Conservation (phyloP, 2,888 invertebrate genomes). For the Ochlodes sylvanus region DNA sequence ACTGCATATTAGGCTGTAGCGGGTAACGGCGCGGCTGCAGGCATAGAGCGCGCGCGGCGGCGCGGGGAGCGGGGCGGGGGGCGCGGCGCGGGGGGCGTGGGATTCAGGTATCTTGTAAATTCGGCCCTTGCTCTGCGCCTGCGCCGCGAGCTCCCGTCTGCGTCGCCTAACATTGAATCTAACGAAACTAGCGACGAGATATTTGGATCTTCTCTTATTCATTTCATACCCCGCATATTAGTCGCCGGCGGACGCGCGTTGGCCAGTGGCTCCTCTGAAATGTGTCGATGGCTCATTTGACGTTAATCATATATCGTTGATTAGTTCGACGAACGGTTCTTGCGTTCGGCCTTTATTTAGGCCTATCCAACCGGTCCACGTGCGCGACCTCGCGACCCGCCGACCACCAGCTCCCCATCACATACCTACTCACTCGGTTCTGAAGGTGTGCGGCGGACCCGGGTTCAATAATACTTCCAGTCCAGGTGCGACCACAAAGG, state of each 20-base stretch:
- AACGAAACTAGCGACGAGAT: background rate
- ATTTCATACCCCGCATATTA: too few relatives aligned
- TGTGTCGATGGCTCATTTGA: background rate
- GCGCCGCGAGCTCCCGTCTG: conserved; percentile 15
- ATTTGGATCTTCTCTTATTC: background rate
- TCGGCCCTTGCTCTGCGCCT: conserved; percentile 54
- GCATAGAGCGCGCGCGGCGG: conserved; percentile 27
- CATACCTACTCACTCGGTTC: too few relatives aligned
- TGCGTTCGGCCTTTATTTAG: too few relatives aligned
- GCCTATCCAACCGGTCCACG: too few relatives aligned
- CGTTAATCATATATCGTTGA: too few relatives aligned
- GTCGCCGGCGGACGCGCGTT: background rate
- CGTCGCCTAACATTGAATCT: background rate
- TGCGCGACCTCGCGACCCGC: too few relatives aligned
- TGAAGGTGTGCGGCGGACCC: too few relatives aligned
- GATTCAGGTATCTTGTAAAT: conserved; percentile 41
- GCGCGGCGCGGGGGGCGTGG: conserved; percentile 30
- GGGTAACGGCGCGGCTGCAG: conserved; percentile 31
- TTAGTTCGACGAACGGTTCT: too few relatives aligned
- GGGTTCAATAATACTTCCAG: too few relatives aligned
- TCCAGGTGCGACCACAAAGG: too few relatives aligned
- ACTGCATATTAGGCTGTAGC: conserved; percentile 26
- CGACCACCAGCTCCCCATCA: too few relatives aligned
- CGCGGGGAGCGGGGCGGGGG: conserved; percentile 26
- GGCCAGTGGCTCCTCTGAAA: background rate